Conservation (phyloP, 2,797 vertebrate species). For the Esox lucius region DNA sequence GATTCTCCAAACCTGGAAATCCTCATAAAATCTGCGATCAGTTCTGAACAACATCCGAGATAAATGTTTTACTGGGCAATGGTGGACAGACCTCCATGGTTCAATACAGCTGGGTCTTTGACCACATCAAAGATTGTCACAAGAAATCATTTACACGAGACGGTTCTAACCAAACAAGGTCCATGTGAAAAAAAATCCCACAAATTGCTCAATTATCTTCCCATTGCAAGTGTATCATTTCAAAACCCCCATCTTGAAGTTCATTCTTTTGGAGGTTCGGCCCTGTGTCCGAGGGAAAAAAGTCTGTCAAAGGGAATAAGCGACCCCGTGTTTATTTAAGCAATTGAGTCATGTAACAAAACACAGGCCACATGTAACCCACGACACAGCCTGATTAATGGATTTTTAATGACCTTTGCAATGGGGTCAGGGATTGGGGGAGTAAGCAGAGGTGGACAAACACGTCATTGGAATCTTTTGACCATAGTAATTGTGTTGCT, state of each 20-base stretch:
- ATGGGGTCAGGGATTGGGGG: slow-evolving; percentile 47
- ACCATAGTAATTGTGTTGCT: slow-evolving; percentile 49
- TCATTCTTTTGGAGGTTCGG: slow-evolving; percentile 31
- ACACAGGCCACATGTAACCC: slow-evolving; percentile 77
- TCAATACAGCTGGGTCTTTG: slow-evolving; percentile 57
- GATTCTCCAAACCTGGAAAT: slow-evolving; percentile 35
- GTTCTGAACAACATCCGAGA: slow-evolving; percentile 45
- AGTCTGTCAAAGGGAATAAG: slow-evolving; percentile 70
- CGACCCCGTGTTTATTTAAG: slow-evolving; percentile 72
- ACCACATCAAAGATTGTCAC: slow-evolving; percentile 58
- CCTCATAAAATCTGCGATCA: slow-evolving; percentile 34
- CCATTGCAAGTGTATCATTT: slow-evolving; percentile 50
- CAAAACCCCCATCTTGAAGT: slow-evolving; percentile 61
- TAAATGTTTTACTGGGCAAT: slow-evolving; percentile 28
- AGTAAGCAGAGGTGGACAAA: slow-evolving; percentile 22
- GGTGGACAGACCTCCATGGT: slow-evolving; percentile 41
- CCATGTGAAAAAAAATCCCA: slow-evolving; percentile 59
- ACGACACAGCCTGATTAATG: slow-evolving; percentile 82
- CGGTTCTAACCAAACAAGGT: slow-evolving; percentile 52
- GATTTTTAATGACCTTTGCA: slow-evolving; percentile 74
- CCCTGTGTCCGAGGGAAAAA: slow-evolving; percentile 50
- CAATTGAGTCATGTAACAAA: slow-evolving; percentile 73
- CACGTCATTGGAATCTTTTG: slow-evolving; percentile 50
- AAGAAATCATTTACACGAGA: slow-evolving; percentile 52
- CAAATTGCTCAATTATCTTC: slow-evolving; percentile 72